Evolutionary conservation across 2,113 vertebrate species (phyloP).

Genomic region (Prietella phreatophila): DNA sequence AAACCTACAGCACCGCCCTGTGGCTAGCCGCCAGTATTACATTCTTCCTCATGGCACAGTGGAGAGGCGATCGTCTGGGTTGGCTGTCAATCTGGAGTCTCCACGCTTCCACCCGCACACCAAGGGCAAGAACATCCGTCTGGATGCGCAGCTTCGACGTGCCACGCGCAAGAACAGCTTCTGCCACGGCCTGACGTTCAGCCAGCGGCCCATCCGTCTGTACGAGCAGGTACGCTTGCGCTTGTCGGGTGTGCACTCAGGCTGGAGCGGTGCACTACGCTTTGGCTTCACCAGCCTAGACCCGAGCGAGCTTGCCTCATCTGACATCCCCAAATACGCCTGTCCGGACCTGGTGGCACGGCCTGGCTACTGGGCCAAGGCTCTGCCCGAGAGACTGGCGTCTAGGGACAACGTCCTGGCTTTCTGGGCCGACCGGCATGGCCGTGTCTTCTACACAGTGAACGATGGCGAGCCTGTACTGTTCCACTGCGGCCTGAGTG

Average conservation of each 20-base stretch:
- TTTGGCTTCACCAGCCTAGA: slow-evolving; percentile 96
- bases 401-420: slow-evolving; percentile 89
- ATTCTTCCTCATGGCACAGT: slow-evolving; percentile 78
- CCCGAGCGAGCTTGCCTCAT: slow-evolving; percentile 83
- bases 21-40: slow-evolving; percentile 85
- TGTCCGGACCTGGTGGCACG: slow-evolving; percentile 95
- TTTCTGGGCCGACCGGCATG: slow-evolving; percentile 95
- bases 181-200: slow-evolving; percentile 97
- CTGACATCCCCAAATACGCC: slow-evolving; percentile 97
- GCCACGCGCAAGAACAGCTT: slow-evolving; percentile 96
- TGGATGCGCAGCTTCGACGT: slow-evolving; percentile 88
- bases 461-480: slow-evolving; percentile 92
- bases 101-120: slow-evolving; percentile 92
- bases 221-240: slow-evolving; percentile 95
- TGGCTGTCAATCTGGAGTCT: slow-evolving; percentile 75
- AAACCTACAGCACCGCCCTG: slow-evolving; percentile 80
- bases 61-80: slow-evolving; percentile 76
- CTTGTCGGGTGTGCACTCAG: slow-evolving; percentile 86
- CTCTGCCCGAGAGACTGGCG: slow-evolving; percentile 91
- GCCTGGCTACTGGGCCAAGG: slow-evolving; percentile 97
- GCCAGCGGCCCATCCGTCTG: slow-evolving; percentile 88
- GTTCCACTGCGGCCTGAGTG: slow-evolving; percentile 95
- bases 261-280: slow-evolving; percentile 95
- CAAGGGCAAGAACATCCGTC: slow-evolving; percentile 94
- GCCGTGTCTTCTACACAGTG: slow-evolving; percentile 95